phyloP scores from a whole-genome alignment of 2,113 vertebrate genomes.

The Engystomops pustulosus region DNA sequence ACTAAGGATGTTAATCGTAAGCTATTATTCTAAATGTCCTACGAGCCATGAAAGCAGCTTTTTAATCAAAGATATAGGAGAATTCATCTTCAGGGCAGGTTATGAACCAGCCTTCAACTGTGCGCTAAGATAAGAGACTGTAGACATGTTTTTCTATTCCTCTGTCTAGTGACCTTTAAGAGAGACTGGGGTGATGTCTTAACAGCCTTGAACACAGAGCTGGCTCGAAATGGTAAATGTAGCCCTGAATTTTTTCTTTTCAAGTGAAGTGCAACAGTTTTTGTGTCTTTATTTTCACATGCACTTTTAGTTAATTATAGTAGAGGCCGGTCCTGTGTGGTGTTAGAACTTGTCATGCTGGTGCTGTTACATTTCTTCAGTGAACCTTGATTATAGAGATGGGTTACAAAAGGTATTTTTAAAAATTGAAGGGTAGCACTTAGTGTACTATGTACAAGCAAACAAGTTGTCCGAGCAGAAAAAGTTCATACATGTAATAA shows the following conservation, averaged over 20 bases:
- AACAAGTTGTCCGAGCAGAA: slow-evolving; percentile 8
- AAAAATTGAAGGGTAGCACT: slow-evolving; percentile 33
- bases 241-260: neutral
- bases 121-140: neutral
- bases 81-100: neutral
- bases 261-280: slow-evolving; percentile 2
- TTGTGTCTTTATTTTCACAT: neutral
- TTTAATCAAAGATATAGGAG: neutral
- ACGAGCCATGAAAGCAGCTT: neutral
- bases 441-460: neutral
- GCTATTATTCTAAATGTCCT: neutral
- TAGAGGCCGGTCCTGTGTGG: neutral
- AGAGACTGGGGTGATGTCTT: slow-evolving; percentile 3
- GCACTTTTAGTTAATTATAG: slow-evolving; percentile 38
- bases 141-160: slow-evolving; percentile 27
- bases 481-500: neutral
- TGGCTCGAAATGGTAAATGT: slow-evolving; percentile 11
- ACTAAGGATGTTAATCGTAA: neutral
- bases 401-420: slow-evolving; percentile 40
- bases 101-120: neutral
- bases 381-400: slow-evolving; percentile 34
- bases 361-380: slow-evolving; percentile 18
- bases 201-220: slow-evolving; percentile 16
- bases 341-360: neutral
- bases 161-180: slow-evolving; percentile 46